phyloP scores from a whole-genome alignment of 2,797 vertebrate species.

The Pseudochaenichthys georgianus region DNA sequence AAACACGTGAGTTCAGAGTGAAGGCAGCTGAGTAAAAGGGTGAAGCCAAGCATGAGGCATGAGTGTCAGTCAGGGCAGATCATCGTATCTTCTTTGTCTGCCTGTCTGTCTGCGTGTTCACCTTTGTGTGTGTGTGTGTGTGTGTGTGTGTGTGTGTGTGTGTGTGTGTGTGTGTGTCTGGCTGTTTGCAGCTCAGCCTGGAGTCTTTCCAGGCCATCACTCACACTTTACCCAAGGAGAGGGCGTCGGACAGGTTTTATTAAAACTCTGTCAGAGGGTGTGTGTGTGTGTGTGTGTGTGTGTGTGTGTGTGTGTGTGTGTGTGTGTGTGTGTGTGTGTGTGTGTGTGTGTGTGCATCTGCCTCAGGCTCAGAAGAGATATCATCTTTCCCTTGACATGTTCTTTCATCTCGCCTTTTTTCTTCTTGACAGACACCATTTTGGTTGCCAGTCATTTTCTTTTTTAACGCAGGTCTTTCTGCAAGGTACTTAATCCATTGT shows the following conservation, averaged over 20 bases:
- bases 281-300: slow-evolving; percentile 54
- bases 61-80: slow-evolving; percentile 67
- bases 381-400: slow-evolving; percentile 83
- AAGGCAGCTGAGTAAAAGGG: slow-evolving; percentile 57
- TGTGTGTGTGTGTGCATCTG: slow-evolving; percentile 53
- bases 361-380: slow-evolving; percentile 82
- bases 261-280: slow-evolving; percentile 84
- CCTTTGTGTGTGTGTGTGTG: too few species aligned
- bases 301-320: slow-evolving; percentile 44
- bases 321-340: slow-evolving; percentile 43
- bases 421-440: slow-evolving; percentile 82
- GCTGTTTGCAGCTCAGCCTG: slow-evolving; percentile 70
- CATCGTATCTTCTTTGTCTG: slow-evolving; percentile 50
- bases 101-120: slow-evolving; percentile 40
- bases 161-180: slow-evolving; percentile 19
- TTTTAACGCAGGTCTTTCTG: slow-evolving; percentile 52
- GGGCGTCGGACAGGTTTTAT: slow-evolving; percentile 84
- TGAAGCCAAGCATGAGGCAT: slow-evolving; percentile 58
- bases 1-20: slow-evolving; percentile 56
- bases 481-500: slow-evolving; percentile 65
- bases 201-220: slow-evolving; percentile 79
- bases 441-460: slow-evolving; percentile 74
- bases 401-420: slow-evolving; percentile 83
- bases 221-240: slow-evolving; percentile 81
- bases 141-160: slow-evolving; percentile 35